Base-by-base conservation (phyloP, 2,113 vertebrate species). In the Centrocercus urophasianus region DNA sequence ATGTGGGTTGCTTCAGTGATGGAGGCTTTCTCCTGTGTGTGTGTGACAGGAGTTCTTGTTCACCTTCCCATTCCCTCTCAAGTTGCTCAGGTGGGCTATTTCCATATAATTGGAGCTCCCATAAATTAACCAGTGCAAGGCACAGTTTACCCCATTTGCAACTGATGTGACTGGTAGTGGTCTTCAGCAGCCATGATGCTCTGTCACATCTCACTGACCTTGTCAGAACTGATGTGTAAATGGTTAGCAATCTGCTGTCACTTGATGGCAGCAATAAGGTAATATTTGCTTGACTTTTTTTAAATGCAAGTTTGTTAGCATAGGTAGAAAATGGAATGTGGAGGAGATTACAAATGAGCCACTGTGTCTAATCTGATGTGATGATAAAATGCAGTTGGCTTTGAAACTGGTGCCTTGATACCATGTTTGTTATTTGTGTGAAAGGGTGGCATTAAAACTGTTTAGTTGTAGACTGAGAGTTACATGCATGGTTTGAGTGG, bases 91-190 rank as follows among this genome's bases (percentile, higher is more conserved):
- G 3, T 50, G 25, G 69, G 17, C 52, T 57, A 69, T 38, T 72
- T 27, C 28, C 11, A 1, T 38, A 4, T 0, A 13, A 42, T 69
- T 34, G 79, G 59, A 80, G 60, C 72, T 86, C 32, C 1, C 4
- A 36, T 60, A n/a, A 56, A 20, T 4, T 9, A 61, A 2, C 16
- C 36, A 6, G 40, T 76, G 43, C 63, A 75, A 47, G 59, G 2
- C 52, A 17, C 36, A 40, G 65, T 28, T 57, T 11, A 45, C 20
- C 43, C 28, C 0, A 0, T 30, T 70, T 6, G 3, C 1, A 7
- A 0, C 0, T 25, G 73, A 42, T 24, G 48, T 28, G 77, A 13
- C 50, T 40, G 79, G 14, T 30, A 3, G 10, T n/a, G 0, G 2
- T 54, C n/a, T 79, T 27, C 63, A 72, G 79, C 27, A 56, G 1